Base-by-base conservation (phyloP, 2,797 vertebrate species). In the Peromyscus nudipes region DNA sequence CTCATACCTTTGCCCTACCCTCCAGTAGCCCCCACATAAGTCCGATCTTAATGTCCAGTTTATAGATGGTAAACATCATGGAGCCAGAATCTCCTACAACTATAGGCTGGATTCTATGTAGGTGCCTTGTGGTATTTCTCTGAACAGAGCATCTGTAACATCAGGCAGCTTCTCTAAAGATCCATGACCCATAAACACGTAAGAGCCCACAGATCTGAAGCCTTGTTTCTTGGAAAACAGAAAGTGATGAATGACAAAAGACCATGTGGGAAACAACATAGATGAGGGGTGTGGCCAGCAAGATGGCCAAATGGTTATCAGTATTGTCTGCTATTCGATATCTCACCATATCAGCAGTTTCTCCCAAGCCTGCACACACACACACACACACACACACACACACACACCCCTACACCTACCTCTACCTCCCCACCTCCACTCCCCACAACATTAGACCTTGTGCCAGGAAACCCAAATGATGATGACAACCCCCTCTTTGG, bases 401-500 rank as follows among this genome's bases (percentile, higher is more conserved):
- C 21, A 9, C 34, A 37, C 34, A 13, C 4, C 8, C 55, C 4
- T 13, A 27, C 23, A 29, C 67, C 34, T 14, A 17, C 67, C 14
- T 37, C 82, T 71, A 34, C 8, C 43, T 9, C 25, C 52, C 46
- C 40, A 5, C 23, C 57, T 46, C 55, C 3, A 29, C 19, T 29
- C 2, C 10, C 46, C 31, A 16, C 37, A 75, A 25, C 69, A 1
- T 21, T 88, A 29, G 52, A 88, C 52, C 69, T 37, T 43, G n/a
- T 60, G 5, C 69, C 69, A 60, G 69, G 27, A 88, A 40, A 31
- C 69, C 6, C 16, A 88, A 88, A 31, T 73, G 86, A 31, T 57
- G 85, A 73, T 75, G 69, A 19, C n/a, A 37, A 87, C 25, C 49
- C 92, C 4, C 80, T 43, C 97, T 98, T 97, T 96, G 97, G 64